Evolutionary conservation across 2,113 vertebrate species (phyloP).

Genomic region (Cichladusa arquata): DNA sequence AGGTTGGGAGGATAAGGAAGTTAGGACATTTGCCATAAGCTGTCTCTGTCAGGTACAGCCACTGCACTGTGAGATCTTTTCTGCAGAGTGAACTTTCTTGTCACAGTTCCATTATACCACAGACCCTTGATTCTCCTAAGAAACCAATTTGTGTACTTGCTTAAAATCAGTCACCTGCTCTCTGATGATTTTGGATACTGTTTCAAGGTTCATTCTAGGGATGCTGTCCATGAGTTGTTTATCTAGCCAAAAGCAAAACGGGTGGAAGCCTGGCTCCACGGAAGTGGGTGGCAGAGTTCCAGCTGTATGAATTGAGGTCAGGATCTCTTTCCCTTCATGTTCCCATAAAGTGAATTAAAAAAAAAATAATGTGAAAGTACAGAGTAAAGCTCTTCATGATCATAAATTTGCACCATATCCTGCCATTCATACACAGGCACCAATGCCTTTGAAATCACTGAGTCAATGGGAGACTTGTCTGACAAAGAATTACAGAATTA

Average conservation of each 20-base stretch:
- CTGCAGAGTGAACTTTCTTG: background rate
- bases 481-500: slow-evolving; percentile 47
- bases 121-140: background rate
- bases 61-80: background rate
- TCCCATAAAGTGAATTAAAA: slow-evolving; percentile 6
- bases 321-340: slow-evolving; percentile 9
- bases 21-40: background rate
- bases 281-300: slow-evolving; percentile 17
- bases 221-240: background rate
- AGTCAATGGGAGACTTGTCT: slow-evolving; percentile 26
- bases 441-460: slow-evolving; percentile 50
- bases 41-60: background rate
- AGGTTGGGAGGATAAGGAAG: background rate
- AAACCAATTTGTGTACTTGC: background rate
- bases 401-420: slow-evolving; percentile 59
- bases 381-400: background rate
- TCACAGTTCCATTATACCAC: background rate
- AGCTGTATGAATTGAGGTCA: background rate
- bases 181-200: background rate
- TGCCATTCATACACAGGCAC: slow-evolving; percentile 50
- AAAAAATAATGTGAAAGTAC: slow-evolving; percentile 19
- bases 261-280: fast-evolving
- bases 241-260: background rate
- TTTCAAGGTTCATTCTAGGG: background rate
- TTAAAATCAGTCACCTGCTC: background rate